A percentile compares a stretch with the other conserved stretches of the same genome.
phyloP scores from a whole-genome alignment of 2,113 vertebrate species.

The Coptodon rendalli region DNA sequence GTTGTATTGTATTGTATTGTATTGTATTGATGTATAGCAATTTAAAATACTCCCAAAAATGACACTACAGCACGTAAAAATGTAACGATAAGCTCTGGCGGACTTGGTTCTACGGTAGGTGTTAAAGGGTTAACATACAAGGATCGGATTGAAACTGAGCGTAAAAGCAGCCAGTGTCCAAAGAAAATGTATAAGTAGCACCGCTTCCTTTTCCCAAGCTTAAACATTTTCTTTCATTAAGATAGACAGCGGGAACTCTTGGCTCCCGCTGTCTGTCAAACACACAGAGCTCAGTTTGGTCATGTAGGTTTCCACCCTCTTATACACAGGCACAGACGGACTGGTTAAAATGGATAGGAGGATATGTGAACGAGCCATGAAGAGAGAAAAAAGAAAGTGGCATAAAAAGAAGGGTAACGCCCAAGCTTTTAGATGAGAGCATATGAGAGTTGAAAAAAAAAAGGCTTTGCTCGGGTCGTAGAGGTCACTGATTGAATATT shows the following conservation, averaged over 20 bases:
- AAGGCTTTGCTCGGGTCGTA: background rate
- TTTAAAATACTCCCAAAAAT: background rate
- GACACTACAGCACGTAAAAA: background rate
- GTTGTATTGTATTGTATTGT: background rate
- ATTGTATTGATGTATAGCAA: background rate
- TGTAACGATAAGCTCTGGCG: background rate
- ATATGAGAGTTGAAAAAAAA: background rate
- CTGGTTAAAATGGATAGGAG: background rate
- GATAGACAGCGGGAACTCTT: background rate
- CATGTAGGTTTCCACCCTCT: background rate
- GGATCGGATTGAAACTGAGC: background rate
- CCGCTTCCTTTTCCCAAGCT: background rate
- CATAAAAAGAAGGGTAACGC: background rate
- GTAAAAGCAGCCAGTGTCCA: background rate
- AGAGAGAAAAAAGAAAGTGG: background rate
- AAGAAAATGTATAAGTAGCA: background rate
- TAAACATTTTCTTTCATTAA: background rate
- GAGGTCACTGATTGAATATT: slow-evolving; percentile 2
- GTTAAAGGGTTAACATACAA: background rate
- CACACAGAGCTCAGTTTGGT: background rate
- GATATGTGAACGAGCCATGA: background rate
- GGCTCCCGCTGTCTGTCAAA: background rate
- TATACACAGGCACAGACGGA: background rate
- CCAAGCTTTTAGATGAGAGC: background rate
- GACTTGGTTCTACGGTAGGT: background rate